Conservation (phyloP, 35 echinoderm and acorn worm species). For the Strongylocentrotus purpuratus region DNA sequence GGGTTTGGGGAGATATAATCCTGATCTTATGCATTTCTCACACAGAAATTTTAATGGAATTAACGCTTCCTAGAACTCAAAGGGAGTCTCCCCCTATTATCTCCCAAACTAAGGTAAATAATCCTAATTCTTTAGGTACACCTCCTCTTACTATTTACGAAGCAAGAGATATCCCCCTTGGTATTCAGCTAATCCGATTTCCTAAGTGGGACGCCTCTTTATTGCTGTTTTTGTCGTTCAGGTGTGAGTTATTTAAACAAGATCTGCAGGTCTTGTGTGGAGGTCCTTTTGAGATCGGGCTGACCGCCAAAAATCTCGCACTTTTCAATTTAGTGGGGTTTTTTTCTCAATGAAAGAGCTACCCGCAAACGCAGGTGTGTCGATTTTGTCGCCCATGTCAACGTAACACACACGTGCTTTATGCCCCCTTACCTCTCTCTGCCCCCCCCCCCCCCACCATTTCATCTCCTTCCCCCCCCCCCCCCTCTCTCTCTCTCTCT, state of each 20-base stretch:
- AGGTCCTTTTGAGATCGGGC: neutral
- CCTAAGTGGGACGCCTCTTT: neutral
- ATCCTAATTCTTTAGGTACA: neutral
- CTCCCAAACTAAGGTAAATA: neutral
- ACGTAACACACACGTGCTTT: neutral
- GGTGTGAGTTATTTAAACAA: conserved; percentile 5
- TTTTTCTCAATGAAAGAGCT: neutral
- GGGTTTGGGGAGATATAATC: neutral
- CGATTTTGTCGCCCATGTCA: neutral
- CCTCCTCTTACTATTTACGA: neutral
- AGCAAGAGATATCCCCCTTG: neutral
- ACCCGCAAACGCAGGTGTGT: neutral
- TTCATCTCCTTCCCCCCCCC: neutral
- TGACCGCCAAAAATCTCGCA: neutral
- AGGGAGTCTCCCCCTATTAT: neutral
- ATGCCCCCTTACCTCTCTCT: neutral
- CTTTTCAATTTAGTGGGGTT: neutral
- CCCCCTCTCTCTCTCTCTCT: neutral
- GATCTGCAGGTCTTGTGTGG: neutral
- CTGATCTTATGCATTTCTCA: neutral
- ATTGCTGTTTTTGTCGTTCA: neutral
- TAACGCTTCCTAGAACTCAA: neutral
- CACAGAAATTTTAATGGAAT: neutral
- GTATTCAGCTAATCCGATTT: conserved; percentile 11
- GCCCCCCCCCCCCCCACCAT: neutral